Conservation (phyloP, 2,797 vertebrate genomes). For the Danio tinwini region DNA sequence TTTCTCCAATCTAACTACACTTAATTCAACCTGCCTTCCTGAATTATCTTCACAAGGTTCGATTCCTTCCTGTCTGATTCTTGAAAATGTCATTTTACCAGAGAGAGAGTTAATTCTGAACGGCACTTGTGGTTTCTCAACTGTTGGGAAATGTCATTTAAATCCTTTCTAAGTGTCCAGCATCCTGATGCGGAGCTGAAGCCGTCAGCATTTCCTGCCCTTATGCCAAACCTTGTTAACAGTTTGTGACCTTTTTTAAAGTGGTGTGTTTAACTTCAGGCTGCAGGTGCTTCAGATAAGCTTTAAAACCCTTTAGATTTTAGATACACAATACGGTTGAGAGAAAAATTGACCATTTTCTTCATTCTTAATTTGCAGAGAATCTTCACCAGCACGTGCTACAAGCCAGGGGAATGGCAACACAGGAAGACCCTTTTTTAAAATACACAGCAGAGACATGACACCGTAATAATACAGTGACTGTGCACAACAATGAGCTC, state of each 20-base stretch:
- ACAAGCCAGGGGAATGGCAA: too few relatives aligned
- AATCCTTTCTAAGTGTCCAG: conserved; percentile 30
- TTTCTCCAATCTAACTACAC: neutral
- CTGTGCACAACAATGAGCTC: too few relatives aligned
- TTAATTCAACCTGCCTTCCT: conserved; percentile 9
- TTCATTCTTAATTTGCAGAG: too few relatives aligned
- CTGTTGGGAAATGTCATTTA: conserved; percentile 22
- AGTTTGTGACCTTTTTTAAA: conserved; percentile 33
- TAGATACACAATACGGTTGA: neutral
- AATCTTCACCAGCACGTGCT: too few relatives aligned
- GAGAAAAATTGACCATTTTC: too few relatives aligned
- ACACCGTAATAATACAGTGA: too few relatives aligned
- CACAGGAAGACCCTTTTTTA: too few relatives aligned
- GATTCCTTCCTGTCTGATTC: conserved; percentile 22
- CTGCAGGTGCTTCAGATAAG: conserved; percentile 19
- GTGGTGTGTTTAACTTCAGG: conserved; percentile 18
- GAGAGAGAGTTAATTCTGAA: conserved; percentile 22
- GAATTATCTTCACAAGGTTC: conserved; percentile 22
- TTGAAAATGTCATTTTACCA: conserved; percentile 28
- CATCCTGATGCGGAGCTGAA: conserved; percentile 24
- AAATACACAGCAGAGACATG: too few relatives aligned
- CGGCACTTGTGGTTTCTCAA: conserved; percentile 2
- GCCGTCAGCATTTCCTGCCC: conserved; percentile 5
- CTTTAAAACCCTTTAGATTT: neutral
- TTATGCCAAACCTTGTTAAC: conserved; percentile 1